phyloP scores from a whole-genome alignment of 2,797 vertebrate genomes.

The Artibeus lituratus region DNA sequence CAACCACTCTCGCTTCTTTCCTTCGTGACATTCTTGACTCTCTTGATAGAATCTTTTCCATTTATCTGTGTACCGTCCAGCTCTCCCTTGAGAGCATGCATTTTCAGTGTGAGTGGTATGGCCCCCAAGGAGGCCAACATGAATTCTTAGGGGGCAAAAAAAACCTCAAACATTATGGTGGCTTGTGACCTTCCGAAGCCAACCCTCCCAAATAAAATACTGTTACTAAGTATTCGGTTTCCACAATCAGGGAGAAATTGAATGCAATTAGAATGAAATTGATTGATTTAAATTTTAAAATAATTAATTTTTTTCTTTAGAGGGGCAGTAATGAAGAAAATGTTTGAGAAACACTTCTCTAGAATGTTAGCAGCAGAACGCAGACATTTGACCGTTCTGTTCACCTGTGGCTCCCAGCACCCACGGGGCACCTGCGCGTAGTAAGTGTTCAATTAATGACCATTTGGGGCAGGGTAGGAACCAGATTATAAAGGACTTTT shows the following conservation, averaged over 20 bases:
- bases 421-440: neutral
- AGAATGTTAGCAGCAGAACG: neutral
- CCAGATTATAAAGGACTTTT: neutral
- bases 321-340: neutral
- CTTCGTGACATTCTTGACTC: neutral
- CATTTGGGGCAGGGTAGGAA: neutral
- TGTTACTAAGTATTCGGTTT: constrained; percentile 8
- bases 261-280: neutral
- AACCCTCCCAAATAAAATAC: neutral
- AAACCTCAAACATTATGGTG: neutral
- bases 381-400: neutral
- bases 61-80: neutral
- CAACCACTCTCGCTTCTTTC: neutral
- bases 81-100: neutral
- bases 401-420: neutral
- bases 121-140: neutral
- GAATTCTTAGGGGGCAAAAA: neutral
- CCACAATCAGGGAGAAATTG: neutral
- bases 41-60: neutral
- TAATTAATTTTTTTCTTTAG: neutral
- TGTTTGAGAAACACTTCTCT: neutral
- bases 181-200: neutral
- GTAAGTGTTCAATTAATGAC: neutral
- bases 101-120: neutral
- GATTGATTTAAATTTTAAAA: neutral